Base-by-base conservation (phyloP, 2,888 invertebrate genomes). In the Macrophya alboannulata region DNA sequence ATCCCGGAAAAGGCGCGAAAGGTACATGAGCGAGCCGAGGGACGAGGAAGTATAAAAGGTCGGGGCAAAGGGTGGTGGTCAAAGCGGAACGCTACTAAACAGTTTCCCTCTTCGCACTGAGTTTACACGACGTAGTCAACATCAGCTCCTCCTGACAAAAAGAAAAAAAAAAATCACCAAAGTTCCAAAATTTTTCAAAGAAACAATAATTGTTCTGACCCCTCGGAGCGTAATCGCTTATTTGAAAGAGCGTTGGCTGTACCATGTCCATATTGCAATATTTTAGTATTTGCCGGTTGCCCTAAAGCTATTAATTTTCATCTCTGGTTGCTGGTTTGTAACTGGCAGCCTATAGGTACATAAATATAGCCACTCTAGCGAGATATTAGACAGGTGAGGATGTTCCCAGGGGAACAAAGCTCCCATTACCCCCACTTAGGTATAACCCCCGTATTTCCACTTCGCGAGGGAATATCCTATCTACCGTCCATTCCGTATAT, bases 381-480 rank as follows among this genome's bases (percentile, higher is more conserved):
- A 89, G 93, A 92, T 93, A 91, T 92, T 92, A 92, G 91, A 91
- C 92, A 93, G 91, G 91, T 93, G 92, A 90, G 88, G 87, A 86
- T 86, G 89, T 93, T 93, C 93, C 92, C 92, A 92, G 87, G 92
- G 90, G 91, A 92, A 93, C 92, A 93, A 93, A 92, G 90, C 88
- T 88, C 91, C 92, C 91, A 92, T 91, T 91, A 91, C 89, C 90
- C 88, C 89, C 88, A 90, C 90, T 90, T 90, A 90, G 51, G 8
- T 10, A n/a, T 10, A 25, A 31, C 71, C 87, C 89, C 88, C 85
- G 17, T 71, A 79, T 87, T 87, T 79, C 87, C 86, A 86, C 79
- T 51, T 59, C 62, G 25, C 15, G 43, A 9, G 40, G 40, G 43
- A 40, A 59, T 59, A 55, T 21, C 62, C 43, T 62, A 17, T 62